phyloP scores from a whole-genome alignment of 2,113 vertebrate genomes.

The Propithecus coquereli region DNA sequence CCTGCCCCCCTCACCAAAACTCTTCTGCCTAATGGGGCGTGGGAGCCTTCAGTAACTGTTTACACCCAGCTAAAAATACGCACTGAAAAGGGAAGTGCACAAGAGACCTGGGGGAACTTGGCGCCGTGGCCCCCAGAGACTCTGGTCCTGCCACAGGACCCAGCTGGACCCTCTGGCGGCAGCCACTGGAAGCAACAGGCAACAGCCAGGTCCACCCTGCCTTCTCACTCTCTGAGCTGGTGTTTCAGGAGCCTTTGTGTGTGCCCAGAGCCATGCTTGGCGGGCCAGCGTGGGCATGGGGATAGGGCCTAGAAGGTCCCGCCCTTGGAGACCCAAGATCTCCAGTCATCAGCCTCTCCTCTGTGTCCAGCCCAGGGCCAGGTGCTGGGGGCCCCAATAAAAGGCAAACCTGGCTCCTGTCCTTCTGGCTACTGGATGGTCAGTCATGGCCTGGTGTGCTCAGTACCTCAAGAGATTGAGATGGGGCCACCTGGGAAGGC shows the following conservation, averaged over 20 bases:
- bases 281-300: background rate
- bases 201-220: background rate
- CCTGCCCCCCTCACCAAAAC: slow-evolving; percentile 44
- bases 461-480: background rate
- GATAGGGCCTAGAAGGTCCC: background rate
- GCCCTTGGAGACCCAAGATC: background rate
- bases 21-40: slow-evolving; percentile 57
- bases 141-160: background rate
- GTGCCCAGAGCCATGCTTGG: background rate
- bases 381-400: background rate
- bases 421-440: background rate
- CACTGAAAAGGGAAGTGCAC: slow-evolving; percentile 73
- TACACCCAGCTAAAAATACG: slow-evolving; percentile 73
- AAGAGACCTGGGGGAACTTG: slow-evolving; percentile 46
- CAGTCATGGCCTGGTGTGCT: background rate
- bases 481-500: background rate
- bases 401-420: background rate
- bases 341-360: background rate
- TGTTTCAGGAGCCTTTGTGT: background rate
- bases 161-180: background rate
- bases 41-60: slow-evolving; percentile 67
- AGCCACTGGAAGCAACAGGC: background rate
- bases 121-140: slow-evolving; percentile 12
- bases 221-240: background rate
- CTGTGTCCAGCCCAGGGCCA: background rate